Conservation (phyloP, 2,797 vertebrate species). For the Argya squamiceps region DNA sequence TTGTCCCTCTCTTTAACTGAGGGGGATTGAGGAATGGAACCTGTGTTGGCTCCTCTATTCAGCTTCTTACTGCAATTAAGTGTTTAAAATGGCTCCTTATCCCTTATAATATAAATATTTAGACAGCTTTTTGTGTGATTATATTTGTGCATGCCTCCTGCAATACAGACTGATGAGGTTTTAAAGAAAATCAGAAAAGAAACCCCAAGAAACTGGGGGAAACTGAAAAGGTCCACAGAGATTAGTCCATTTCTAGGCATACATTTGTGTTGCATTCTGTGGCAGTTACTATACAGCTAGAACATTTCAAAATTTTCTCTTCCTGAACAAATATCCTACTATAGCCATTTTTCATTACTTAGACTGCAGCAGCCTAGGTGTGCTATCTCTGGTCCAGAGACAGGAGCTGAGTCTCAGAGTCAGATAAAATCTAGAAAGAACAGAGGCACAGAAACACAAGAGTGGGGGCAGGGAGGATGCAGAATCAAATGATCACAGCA, state of each 20-base stretch:
- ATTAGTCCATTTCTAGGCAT: background rate
- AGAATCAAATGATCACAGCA: background rate
- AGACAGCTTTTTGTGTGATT: constrained; percentile 21
- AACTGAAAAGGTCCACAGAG: background rate
- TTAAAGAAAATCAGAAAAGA: background rate
- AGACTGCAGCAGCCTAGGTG: background rate
- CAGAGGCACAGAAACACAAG: background rate
- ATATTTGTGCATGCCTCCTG: background rate
- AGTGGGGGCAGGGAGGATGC: background rate
- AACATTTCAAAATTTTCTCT: background rate
- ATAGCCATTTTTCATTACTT: background rate
- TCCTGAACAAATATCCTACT: background rate
- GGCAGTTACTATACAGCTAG: background rate
- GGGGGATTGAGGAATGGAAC: background rate
- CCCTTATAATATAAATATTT: background rate
- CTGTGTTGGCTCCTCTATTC: background rate
- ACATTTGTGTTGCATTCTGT: background rate
- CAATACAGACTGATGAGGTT: background rate
- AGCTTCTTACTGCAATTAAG: background rate
- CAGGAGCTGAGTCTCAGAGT: background rate
- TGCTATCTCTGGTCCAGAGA: background rate
- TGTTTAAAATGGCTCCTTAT: constrained; percentile 24
- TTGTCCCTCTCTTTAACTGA: background rate
- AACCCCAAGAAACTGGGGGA: background rate
- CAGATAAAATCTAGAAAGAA: background rate